Evolutionary conservation across 1,140 invertebrate genomes (phyloP), one percentile per base, ranked within the genome.

Genomic region (Lasioglossum baleicum): DNA sequence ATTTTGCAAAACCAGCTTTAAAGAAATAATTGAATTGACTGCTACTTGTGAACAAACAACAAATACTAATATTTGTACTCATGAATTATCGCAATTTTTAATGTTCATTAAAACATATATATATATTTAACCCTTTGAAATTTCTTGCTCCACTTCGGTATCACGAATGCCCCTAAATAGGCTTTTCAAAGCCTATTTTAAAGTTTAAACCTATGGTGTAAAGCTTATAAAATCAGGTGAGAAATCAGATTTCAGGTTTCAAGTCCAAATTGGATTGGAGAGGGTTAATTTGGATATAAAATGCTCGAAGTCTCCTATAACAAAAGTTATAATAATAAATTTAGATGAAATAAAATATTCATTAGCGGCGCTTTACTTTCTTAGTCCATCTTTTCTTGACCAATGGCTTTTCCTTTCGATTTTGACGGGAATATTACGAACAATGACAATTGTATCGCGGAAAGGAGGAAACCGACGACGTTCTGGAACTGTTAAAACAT

Each of bases 391-490:
- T 78, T 78, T 22, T n/a, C 17, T 56, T 72, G 48, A 0, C 0
- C 17, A 35, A 8, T 2, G 6, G 20, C 11, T 68, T 69, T 69
- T 10, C 0, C 31, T 69, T 56, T 72, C 44, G 92, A 89, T 83
- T 93, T 95, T 22, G 94, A 94, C 42, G 96, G 96, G 85, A 95
- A 96, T 68, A 96, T 94, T 7, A 90, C 94, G 91, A 96, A 96
- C 66, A 97, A 91, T 0, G 94, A 92, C 63, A 97, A 89, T 87
- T 97, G 96, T 42, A 93, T 87, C 5, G 93, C 85, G 79, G 94
- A 95, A 60, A 97, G 88, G 0, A 88, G 48, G 31, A 96, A 93
- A 4, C 94, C 94, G 53, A 96, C 93, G 2, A 94, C 86, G 90
- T 97, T 97, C 94, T 97, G 96, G 61, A 96, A 90, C 96, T 92